Base-by-base conservation (phyloP, 2,113 vertebrate genomes). In the Alaudala cheleensis region DNA sequence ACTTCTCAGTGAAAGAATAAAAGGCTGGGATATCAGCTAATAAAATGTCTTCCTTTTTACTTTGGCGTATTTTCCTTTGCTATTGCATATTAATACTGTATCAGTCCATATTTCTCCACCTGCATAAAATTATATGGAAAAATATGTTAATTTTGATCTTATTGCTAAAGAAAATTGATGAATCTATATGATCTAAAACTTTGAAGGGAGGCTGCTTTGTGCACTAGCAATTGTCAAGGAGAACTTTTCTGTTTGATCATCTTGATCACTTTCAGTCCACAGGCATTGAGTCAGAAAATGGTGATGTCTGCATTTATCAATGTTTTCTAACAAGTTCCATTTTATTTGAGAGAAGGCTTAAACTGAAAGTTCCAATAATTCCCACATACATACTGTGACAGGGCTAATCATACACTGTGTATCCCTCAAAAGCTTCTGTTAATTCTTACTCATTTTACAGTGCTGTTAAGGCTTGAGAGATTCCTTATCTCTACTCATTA, bases 401-500 rank as follows among this genome's bases (percentile, higher is more conserved):
- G 51, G 31, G 22, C 33, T 80, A 70, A 45, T 57, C 11, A 39
- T 73, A 37, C n/a, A 20, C 25, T 72, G 64, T 85, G 92, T 94
- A 45, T 66, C 37, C 50, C 50, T 70, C 64, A 81, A 57, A 81
- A 67, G 22, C 24, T 90, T 94, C 53, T 66, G 21, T 22, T 81
- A 73, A 71, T 92, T 76, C 61, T 67, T 88, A 37, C 39, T 84
- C 23, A 60, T 91, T 91, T 93, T 93, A 64, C 82, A 69, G 47
- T 57, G 33, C 45, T 21, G 3, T 83, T 83, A 86, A 81, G 21
- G 28, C 93, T 81, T 92, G 79, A 77, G 92, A 94, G 89, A 95
- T 97, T 93, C 92, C 86, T 97, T 96, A 96, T 97, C 91, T 88
- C 90, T 89, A 87, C 89, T 97, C 96, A 72, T 94, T 96, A 90